Evolutionary conservation across 2,797 vertebrate genomes (phyloP).

Genomic region (Chloroceryle inda): DNA sequence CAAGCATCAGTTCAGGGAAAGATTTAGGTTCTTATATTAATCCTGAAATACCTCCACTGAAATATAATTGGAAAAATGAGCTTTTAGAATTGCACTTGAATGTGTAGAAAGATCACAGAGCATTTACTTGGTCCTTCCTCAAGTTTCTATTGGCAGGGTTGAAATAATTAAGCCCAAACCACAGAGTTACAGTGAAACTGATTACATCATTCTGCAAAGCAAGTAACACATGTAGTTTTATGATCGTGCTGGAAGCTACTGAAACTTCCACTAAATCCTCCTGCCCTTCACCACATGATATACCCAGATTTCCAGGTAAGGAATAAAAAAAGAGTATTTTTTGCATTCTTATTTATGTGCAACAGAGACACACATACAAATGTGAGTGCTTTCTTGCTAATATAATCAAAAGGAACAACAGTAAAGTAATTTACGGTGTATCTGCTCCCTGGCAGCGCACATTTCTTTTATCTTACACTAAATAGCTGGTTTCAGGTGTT

Average conservation of each 20-base stretch:
- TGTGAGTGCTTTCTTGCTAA: background rate
- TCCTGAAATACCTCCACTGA: background rate
- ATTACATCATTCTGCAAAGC: background rate
- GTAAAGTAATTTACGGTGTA: background rate
- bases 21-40: background rate
- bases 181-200: background rate
- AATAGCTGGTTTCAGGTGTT: background rate
- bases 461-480: background rate
- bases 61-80: background rate
- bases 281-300: background rate
- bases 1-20: background rate
- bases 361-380: background rate
- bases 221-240: background rate
- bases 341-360: background rate
- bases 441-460: background rate
- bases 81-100: background rate
- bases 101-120: background rate
- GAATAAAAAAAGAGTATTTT: background rate
- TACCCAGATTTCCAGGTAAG: background rate
- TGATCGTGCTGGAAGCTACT: background rate
- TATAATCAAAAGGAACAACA: background rate
- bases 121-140: background rate
- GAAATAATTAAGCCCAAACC: background rate
- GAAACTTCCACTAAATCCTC: background rate
- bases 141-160: conserved; percentile 4